Conservation (phyloP, 64 coral and sea anemone species). For the Stichodactyla mertensii region DNA sequence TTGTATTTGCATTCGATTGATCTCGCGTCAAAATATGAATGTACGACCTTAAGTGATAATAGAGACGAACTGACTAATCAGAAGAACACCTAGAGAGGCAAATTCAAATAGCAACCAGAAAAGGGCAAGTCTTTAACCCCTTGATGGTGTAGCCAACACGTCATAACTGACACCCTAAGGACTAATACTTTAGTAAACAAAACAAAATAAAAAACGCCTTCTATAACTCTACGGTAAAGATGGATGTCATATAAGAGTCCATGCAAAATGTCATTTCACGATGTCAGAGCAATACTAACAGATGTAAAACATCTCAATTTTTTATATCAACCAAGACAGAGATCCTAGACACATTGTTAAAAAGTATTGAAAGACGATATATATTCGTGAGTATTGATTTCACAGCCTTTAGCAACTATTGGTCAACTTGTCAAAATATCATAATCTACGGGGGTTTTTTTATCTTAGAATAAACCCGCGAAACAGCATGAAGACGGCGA, state of each 20-base stretch:
- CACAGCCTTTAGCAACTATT: not conserved
- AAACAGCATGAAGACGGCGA: not conserved
- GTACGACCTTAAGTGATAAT: not conserved
- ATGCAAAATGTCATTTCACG: not conserved
- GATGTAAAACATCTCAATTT: not conserved
- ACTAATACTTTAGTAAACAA: not conserved
- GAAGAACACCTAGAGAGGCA: not conserved
- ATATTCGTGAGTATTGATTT: not conserved
- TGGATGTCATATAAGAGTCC: not conserved
- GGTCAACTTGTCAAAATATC: not conserved
- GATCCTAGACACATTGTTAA: not conserved
- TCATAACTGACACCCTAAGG: not conserved
- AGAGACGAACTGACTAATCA: not conserved
- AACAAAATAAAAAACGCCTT: not conserved
- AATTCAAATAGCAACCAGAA: conserved; percentile 17
- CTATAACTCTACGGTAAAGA: not conserved
- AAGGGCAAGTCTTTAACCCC: conserved; percentile 1
- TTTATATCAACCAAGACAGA: not conserved
- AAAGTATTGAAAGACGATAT: not conserved
- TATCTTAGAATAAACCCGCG: not conserved
- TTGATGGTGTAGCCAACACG: not conserved
- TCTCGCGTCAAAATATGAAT: not conserved
- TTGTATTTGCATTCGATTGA: conserved; percentile 12
- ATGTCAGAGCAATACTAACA: not conserved
- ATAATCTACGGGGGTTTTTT: not conserved